These are phyloP conservation scores for Euzophera pinguis DNA, from an alignment of 2,888 invertebrate genomes.

Conservation along the genomic window DNA sequence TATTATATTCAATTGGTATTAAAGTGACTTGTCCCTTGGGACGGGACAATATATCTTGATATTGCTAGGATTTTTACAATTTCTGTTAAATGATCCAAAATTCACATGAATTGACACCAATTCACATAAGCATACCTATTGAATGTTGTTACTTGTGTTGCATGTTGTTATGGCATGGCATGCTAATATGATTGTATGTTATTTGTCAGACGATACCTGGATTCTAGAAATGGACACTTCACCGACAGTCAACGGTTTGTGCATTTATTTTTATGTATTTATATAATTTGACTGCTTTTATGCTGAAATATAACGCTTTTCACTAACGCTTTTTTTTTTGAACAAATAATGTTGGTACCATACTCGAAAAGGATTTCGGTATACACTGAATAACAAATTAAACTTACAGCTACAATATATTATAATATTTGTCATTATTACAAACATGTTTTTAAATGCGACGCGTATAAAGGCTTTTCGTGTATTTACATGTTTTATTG, in stretches of 20 bases:
- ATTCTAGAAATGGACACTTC: constrained; percentile 72
- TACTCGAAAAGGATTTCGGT: background rate
- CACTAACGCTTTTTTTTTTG: constrained; percentile 34
- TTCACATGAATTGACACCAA: constrained; percentile 3
- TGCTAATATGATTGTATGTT: constrained; percentile 73
- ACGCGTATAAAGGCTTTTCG: too few relatives aligned
- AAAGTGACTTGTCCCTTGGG: too few relatives aligned
- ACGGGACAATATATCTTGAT: too few relatives aligned
- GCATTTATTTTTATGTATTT: constrained; percentile 51
- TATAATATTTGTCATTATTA: too few relatives aligned
- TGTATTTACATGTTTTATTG: too few relatives aligned
- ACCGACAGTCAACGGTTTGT: constrained; percentile 68
- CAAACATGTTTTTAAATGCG: too few relatives aligned
- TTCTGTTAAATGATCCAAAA: background rate
- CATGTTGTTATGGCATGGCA: constrained; percentile 75
- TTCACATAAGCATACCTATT: constrained; percentile 5
- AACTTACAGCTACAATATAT: too few relatives aligned
- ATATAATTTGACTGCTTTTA: constrained; percentile 38
- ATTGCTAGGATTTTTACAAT: background rate
- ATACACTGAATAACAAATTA: too few relatives aligned
- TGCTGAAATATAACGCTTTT: constrained; percentile 32
- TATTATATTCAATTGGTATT: too few relatives aligned
- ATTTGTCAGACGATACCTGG: constrained; percentile 78
- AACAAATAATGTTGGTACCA: background rate
- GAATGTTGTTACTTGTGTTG: constrained; percentile 35